A percentile compares a stretch with the other conserved stretches of the same genome.
phyloP scores from a whole-genome alignment of 37 sponge, comb jelly and placozoan genomes.

The Ephydatia muelleri region DNA sequence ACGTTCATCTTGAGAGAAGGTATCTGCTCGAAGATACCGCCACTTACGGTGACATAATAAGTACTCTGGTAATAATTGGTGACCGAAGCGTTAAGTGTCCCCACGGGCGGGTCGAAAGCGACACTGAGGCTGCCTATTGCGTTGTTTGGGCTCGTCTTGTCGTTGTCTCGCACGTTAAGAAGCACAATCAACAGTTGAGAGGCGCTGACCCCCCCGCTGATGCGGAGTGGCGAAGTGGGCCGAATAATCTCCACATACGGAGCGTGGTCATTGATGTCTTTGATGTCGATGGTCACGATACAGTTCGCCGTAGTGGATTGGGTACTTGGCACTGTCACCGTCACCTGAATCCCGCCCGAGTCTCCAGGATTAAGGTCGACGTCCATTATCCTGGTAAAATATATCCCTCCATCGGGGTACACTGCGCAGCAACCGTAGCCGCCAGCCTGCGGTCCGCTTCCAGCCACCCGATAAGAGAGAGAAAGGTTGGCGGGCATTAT shows the following conservation, averaged over 20 bases:
- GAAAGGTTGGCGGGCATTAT: background rate
- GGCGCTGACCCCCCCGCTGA: background rate
- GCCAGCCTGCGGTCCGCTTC: too few species aligned
- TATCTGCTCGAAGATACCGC: conserved; percentile 9
- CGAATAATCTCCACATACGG: background rate
- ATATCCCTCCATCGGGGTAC: background rate
- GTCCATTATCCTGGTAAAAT: background rate
- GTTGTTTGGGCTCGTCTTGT: background rate
- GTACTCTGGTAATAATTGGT: background rate
- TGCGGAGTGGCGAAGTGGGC: background rate
- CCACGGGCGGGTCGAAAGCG: background rate
- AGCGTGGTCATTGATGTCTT: conserved; percentile 32
- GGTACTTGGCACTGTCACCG: background rate
- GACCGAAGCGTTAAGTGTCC: background rate
- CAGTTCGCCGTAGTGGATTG: background rate
- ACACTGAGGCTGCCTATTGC: background rate
- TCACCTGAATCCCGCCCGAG: background rate
- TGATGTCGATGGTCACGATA: background rate
- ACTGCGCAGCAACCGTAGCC: background rate
- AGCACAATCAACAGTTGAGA: background rate
- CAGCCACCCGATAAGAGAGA: background rate
- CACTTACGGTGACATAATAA: background rate
- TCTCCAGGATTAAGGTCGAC: background rate
- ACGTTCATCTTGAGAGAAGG: conserved; percentile 27
- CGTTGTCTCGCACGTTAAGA: background rate